A percentile compares a stretch with the other conserved stretches of the same genome.
Evolutionary conservation across 2,113 vertebrate species (phyloP).

Genomic region (Ammodytes marinus): DNA sequence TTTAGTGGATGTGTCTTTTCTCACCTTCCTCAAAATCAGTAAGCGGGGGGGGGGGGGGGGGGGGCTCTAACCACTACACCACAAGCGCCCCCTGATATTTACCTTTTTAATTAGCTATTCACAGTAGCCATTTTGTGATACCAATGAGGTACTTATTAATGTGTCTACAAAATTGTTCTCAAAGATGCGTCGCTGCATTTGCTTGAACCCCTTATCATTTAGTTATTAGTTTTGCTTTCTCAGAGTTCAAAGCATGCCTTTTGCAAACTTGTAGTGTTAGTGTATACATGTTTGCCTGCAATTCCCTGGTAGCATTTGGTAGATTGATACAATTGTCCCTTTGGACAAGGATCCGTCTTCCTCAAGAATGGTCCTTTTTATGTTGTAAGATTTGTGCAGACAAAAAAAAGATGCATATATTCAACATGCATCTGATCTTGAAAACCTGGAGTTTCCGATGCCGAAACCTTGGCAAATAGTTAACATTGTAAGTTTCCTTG

Average conservation of each 20-base stretch:
- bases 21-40: background rate
- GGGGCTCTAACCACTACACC: too few relatives aligned
- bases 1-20: background rate
- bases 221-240: background rate
- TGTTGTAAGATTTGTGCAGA: background rate
- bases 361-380: background rate
- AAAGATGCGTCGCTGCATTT: background rate
- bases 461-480: background rate
- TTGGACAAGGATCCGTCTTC: background rate
- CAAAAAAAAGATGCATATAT: background rate
- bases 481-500: background rate
- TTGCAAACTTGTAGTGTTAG: background rate
- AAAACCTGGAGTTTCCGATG: constrained; percentile 6
- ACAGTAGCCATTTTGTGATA: background rate
- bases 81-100: background rate
- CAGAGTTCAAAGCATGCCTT: background rate
- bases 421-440: background rate
- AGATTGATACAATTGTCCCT: background rate
- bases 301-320: background rate
- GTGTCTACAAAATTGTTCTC: background rate
- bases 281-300: background rate
- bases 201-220: background rate
- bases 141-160: background rate
- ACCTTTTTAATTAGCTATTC: background rate
- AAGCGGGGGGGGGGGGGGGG: too few relatives aligned